phyloP scores from a whole-genome alignment of 2,888 invertebrate genomes.

The Serrognathus titanus region DNA sequence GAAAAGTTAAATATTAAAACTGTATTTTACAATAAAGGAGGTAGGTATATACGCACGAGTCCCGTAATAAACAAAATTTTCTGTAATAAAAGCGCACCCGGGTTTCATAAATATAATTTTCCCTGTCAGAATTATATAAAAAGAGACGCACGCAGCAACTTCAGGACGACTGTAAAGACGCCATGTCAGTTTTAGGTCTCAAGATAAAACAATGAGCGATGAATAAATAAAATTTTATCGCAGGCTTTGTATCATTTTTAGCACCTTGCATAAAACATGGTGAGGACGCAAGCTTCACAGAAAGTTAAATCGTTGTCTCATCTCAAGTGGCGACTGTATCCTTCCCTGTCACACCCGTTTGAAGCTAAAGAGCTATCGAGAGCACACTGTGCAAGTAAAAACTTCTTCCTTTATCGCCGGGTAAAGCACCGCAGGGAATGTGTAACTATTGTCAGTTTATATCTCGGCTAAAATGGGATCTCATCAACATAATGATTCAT shows the following conservation, averaged over 20 bases:
- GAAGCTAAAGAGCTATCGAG: not conserved
- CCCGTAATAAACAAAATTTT: too few species aligned
- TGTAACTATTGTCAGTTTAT: not conserved
- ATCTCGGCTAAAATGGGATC: not conserved
- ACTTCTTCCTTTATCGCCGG: not conserved
- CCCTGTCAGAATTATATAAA: too few species aligned
- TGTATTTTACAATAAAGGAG: too few species aligned
- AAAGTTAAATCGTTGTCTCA: not conserved
- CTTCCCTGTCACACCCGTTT: not conserved
- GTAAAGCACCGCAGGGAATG: not conserved
- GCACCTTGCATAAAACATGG: not conserved
- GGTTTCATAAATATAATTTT: too few species aligned
- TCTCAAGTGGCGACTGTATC: not conserved
- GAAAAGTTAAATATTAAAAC: too few species aligned
- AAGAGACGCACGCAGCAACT: too few species aligned
- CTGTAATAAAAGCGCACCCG: too few species aligned
- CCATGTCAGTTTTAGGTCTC: not conserved
- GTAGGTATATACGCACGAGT: too few species aligned
- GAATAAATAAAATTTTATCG: not conserved
- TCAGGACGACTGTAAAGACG: not conserved
- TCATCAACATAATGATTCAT: not conserved
- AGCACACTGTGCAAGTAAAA: not conserved
- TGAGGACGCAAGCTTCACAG: not conserved
- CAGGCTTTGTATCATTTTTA: not conserved
- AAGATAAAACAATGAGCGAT: not conserved